Evolutionary conservation across 1,140 invertebrate species (phyloP).

Genomic region (Papilio polytes): DNA sequence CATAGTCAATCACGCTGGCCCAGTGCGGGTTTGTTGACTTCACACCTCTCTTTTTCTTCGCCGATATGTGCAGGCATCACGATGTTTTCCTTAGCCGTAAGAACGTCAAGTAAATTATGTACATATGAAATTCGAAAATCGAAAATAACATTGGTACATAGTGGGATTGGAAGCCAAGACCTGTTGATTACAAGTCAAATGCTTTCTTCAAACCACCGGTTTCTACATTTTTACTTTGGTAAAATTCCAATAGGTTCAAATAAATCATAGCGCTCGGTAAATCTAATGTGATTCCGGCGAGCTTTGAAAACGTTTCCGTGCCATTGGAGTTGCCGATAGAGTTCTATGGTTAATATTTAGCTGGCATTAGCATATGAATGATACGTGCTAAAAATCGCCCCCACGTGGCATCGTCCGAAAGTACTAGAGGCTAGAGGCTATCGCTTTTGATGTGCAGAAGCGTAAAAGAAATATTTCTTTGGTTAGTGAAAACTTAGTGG

Average conservation of each 20-base stretch:
- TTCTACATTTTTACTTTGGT: not conserved
- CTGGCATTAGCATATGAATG: constrained; percentile 77
- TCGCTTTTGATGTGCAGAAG: constrained; percentile 44
- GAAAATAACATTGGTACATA: too few species aligned
- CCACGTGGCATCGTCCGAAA: constrained; percentile 69
- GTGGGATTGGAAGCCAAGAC: too few species aligned
- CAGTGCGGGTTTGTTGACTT: too few species aligned
- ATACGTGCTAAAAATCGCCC: constrained; percentile 64
- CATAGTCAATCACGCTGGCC: too few species aligned
- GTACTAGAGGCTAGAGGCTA: constrained; percentile 52
- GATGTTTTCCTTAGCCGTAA: too few species aligned
- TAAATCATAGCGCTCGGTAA: constrained; percentile 46
- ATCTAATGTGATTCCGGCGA: constrained; percentile 52
- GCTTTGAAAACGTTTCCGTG: constrained; percentile 61
- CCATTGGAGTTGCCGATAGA: constrained; percentile 49
- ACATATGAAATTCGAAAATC: too few species aligned
- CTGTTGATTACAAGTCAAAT: too few species aligned
- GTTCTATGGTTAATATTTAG: constrained; percentile 65
- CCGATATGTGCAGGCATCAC: too few species aligned
- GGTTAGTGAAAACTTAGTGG: constrained; percentile 5
- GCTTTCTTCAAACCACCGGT: too few species aligned
- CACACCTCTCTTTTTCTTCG: too few species aligned
- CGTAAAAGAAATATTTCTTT: constrained; percentile 36
- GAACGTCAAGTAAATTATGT: too few species aligned
- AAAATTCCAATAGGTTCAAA: constrained; percentile 17